Conservation (phyloP, 2,888 invertebrate genomes). For the Diogma glabrata region DNA sequence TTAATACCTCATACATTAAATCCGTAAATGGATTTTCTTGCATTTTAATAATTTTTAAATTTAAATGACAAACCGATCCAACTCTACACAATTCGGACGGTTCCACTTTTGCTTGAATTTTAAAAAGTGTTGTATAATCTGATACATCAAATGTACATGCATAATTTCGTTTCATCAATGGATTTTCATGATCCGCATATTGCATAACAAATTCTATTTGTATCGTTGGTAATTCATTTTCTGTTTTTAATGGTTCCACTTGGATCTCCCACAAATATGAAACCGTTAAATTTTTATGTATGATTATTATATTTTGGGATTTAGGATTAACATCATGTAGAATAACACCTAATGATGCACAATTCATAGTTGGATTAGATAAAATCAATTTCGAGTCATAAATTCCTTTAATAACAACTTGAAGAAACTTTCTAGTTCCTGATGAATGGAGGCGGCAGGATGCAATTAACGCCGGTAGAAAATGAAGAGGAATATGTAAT, state of each 20-base stretch:
- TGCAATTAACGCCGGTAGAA: slow-evolving; percentile 71
- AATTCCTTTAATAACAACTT: slow-evolving; percentile 57
- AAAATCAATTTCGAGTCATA: slow-evolving; percentile 38
- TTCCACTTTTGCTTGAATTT: slow-evolving; percentile 56
- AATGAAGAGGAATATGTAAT: slow-evolving; percentile 61
- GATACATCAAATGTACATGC: slow-evolving; percentile 65
- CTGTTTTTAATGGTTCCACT: slow-evolving; percentile 48
- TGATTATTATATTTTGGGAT: slow-evolving; percentile 47
- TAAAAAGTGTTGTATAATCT: slow-evolving; percentile 78
- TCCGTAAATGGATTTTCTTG: slow-evolving; percentile 34
- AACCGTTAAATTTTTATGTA: slow-evolving; percentile 61
- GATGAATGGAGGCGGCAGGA: slow-evolving; percentile 75
- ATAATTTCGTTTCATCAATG: slow-evolving; percentile 37
- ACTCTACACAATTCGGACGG: slow-evolving; percentile 80
- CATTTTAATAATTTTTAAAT: slow-evolving; percentile 57
- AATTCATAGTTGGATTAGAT: slow-evolving; percentile 41
- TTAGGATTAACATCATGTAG: slow-evolving; percentile 56
- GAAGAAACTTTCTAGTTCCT: slow-evolving; percentile 72
- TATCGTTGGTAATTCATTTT: slow-evolving; percentile 43
- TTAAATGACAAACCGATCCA: slow-evolving; percentile 75
- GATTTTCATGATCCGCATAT: slow-evolving; percentile 38
- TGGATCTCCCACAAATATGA: slow-evolving; percentile 77
- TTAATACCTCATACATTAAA: slow-evolving; percentile 87
- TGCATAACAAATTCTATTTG: slow-evolving; percentile 52
- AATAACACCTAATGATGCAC: slow-evolving; percentile 46